These are phyloP conservation scores for Ictalurus furcatus DNA, from an alignment of 2,113 vertebrate species.

Conservation along the genomic window DNA sequence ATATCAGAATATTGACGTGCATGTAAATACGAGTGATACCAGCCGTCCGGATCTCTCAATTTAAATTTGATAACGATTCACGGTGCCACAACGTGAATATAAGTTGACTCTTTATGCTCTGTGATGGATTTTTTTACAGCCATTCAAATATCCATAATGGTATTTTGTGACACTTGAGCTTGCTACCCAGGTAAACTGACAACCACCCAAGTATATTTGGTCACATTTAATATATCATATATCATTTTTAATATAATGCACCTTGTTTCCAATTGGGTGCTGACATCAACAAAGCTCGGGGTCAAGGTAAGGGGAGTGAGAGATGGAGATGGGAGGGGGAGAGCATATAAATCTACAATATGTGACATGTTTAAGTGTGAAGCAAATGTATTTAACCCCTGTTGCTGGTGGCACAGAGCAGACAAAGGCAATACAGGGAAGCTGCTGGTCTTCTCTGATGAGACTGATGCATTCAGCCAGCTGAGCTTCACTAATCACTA, in stretches of 20 bases:
- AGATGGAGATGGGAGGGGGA: not conserved
- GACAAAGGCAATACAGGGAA: constrained; percentile 6
- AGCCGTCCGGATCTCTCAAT: not conserved
- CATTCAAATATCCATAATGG: not conserved
- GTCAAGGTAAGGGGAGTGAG: not conserved
- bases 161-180: not conserved
- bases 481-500: constrained; percentile 39
- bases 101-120: not conserved
- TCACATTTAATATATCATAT: not conserved
- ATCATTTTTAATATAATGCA: not conserved
- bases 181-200: not conserved
- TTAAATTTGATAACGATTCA: not conserved
- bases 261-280: not conserved
- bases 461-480: constrained; percentile 22
- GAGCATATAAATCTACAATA: not conserved
- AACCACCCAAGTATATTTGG: not conserved
- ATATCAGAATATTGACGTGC: no score
- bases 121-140: not conserved
- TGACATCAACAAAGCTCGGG: not conserved
- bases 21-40: no score
- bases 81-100: not conserved
- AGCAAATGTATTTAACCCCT: constrained; percentile 11
- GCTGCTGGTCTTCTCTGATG: constrained; percentile 1
- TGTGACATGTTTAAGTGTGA: constrained; percentile 6
- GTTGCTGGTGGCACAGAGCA: constrained; percentile 3